Conservation (phyloP, 2,797 vertebrate species). For the Crocodylus rhombifer region DNA sequence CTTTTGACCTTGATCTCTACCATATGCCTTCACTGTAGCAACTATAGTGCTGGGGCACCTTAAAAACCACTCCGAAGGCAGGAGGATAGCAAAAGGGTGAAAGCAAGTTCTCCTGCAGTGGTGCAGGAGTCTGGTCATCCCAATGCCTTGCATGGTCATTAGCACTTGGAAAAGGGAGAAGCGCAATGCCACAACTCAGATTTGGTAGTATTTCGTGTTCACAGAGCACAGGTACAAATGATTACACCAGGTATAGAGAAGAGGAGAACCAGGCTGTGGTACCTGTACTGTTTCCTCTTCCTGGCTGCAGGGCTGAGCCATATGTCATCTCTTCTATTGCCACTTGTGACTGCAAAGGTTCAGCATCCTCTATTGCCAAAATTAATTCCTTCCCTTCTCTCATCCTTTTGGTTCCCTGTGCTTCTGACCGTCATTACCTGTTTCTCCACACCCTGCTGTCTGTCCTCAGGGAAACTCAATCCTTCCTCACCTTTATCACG, state of each 20-base stretch:
- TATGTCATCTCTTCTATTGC: background rate
- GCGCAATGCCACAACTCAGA: background rate
- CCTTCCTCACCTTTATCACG: background rate
- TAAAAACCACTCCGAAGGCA: background rate
- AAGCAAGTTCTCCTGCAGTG: background rate
- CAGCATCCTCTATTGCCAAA: background rate
- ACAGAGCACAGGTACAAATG: background rate
- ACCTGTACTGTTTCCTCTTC: background rate
- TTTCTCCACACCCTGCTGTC: background rate
- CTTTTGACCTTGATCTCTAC: background rate
- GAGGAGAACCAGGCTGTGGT: background rate
- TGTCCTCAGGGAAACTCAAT: background rate
- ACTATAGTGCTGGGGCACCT: background rate
- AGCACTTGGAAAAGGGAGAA: background rate
- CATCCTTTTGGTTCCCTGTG: background rate
- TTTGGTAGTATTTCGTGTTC: background rate
- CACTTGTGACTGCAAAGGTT: background rate
- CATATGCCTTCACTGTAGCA: background rate
- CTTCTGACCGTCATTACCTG: background rate
- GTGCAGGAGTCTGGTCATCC: background rate
- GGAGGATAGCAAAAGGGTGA: background rate
- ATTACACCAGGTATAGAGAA: background rate
- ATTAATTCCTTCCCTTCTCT: background rate
- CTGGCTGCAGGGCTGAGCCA: background rate
- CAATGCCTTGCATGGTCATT: background rate